phyloP scores from a whole-genome alignment of 2,888 invertebrate genomes.

The Chrysotoxum bicinctum region DNA sequence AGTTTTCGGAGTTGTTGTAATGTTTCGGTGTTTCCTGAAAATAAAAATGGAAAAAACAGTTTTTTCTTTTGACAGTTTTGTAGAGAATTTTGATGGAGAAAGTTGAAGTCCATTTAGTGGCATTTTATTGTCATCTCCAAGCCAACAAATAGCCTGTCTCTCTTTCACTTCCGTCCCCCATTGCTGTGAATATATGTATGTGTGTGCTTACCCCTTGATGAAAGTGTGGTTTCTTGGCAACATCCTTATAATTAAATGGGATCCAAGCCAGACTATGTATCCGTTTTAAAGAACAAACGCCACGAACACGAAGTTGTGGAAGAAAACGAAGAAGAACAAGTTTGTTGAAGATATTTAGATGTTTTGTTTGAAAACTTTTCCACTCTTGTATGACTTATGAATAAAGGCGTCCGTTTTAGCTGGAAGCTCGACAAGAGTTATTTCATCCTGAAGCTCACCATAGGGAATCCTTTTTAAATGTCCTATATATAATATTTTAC shows the following conservation, averaged over 20 bases:
- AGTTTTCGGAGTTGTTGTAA: slow-evolving; percentile 48
- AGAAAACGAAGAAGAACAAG: slow-evolving; percentile 15
- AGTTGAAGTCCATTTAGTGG: slow-evolving; percentile 71
- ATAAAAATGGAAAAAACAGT: background rate
- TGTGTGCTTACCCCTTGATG: background rate
- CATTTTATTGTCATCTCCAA: slow-evolving; percentile 69
- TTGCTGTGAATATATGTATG: background rate
- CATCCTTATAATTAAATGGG: slow-evolving; percentile 56
- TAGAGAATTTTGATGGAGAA: slow-evolving; percentile 67
- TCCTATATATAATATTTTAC: background rate
- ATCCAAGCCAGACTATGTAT: slow-evolving; percentile 42
- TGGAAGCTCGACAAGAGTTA: slow-evolving; percentile 43
- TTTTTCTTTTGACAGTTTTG: slow-evolving; percentile 37
- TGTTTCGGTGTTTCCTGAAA: slow-evolving; percentile 31
- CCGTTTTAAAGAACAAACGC: slow-evolving; percentile 28
- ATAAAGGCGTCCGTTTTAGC: slow-evolving; percentile 30
- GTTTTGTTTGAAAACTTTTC: slow-evolving; percentile 39
- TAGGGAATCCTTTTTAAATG: slow-evolving; percentile 1
- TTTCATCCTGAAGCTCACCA: slow-evolving; percentile 30
- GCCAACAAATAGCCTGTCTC: slow-evolving; percentile 59
- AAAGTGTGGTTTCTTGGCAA: slow-evolving; percentile 43
- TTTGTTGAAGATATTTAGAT: slow-evolving; percentile 51
- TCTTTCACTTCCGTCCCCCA: background rate
- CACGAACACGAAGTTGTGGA: background rate
- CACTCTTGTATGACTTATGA: slow-evolving; percentile 38